These are phyloP conservation scores for Ariopsis seemanni DNA, from an alignment of 2,113 vertebrate species.

Conservation along the genomic window DNA sequence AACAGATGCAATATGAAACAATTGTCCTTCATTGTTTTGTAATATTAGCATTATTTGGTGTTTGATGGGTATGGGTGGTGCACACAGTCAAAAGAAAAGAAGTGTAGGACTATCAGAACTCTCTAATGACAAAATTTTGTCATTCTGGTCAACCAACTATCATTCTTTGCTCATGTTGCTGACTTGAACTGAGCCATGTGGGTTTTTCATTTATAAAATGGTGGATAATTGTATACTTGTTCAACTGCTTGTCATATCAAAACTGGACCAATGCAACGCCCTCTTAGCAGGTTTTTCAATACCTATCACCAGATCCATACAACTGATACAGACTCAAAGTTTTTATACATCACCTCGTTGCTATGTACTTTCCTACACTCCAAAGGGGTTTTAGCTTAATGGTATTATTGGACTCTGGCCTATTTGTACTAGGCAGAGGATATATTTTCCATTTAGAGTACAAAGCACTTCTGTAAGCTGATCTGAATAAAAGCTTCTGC, in stretches of 20 bases:
- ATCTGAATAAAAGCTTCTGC: conserved; percentile 1
- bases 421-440: not conserved
- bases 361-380: not conserved
- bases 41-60: not conserved
- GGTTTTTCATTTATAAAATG: not conserved
- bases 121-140: not conserved
- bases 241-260: not conserved
- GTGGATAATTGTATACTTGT: not conserved
- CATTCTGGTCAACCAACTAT: not conserved
- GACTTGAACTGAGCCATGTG: not conserved
- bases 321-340: not conserved
- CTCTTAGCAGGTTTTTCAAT: not conserved
- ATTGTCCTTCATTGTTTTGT: not conserved
- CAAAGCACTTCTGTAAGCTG: conserved; percentile 2
- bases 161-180: not conserved
- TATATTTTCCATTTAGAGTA: conserved; percentile 15
- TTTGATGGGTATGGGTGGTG: not conserved
- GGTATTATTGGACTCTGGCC: conserved; percentile 4
- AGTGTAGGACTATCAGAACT: not conserved
- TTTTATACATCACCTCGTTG: not conserved
- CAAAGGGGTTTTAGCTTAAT: not conserved
- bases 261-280: not conserved
- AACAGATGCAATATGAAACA: not conserved
- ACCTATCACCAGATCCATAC: not conserved
- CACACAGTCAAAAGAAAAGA: not conserved